Percentiles rank a stretch among this genome's conserved stretches.
phyloP scores from a whole-genome alignment of 2,113 vertebrate genomes.

The Cynoglossus semilaevis region DNA sequence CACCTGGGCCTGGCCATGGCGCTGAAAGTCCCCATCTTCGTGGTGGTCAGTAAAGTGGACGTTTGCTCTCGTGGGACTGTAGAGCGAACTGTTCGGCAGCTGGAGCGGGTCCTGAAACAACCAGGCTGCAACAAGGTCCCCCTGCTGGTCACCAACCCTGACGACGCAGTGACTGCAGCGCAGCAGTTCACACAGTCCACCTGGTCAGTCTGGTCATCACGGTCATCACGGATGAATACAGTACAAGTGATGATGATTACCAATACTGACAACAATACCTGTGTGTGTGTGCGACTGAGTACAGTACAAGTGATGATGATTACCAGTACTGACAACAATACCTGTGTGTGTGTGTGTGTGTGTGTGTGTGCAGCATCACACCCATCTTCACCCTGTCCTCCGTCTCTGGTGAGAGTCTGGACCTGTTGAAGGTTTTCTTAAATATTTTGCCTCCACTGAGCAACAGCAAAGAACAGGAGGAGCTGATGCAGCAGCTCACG shows the following conservation, averaged over 20 bases:
- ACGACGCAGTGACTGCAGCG: slow-evolving; percentile 93
- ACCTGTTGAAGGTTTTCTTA: slow-evolving; percentile 92
- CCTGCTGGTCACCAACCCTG: slow-evolving; percentile 82
- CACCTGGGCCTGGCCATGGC: slow-evolving; percentile 95
- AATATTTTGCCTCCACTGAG: slow-evolving; percentile 93
- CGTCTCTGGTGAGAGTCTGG: slow-evolving; percentile 89
- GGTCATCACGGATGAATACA: no score
- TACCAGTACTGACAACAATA: not conserved
- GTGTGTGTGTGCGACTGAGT: slow-evolving; percentile 24
- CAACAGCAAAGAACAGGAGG: slow-evolving; percentile 96
- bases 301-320: not conserved
- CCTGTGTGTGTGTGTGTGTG: slow-evolving; percentile 33
- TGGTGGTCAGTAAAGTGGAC: slow-evolving; percentile 95
- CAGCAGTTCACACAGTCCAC: slow-evolving; percentile 92
- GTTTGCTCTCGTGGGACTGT: slow-evolving; percentile 85
- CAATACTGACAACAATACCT: not conserved
- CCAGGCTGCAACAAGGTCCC: slow-evolving; percentile 96
- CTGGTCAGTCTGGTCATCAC: slow-evolving; percentile 70
- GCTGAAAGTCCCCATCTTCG: slow-evolving; percentile 95
- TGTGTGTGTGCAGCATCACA: slow-evolving; percentile 79
- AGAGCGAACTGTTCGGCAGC: slow-evolving; percentile 90
- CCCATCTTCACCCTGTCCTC: slow-evolving; percentile 94
- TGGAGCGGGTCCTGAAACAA: slow-evolving; percentile 91
- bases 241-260: not conserved
- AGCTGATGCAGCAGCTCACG: slow-evolving; percentile 94